A percentile compares a stretch with the other conserved stretches of the same genome.
phyloP scores from a whole-genome alignment of 37 sponge, comb jelly and placozoan species.

The Aphrocallistes beatrix region DNA sequence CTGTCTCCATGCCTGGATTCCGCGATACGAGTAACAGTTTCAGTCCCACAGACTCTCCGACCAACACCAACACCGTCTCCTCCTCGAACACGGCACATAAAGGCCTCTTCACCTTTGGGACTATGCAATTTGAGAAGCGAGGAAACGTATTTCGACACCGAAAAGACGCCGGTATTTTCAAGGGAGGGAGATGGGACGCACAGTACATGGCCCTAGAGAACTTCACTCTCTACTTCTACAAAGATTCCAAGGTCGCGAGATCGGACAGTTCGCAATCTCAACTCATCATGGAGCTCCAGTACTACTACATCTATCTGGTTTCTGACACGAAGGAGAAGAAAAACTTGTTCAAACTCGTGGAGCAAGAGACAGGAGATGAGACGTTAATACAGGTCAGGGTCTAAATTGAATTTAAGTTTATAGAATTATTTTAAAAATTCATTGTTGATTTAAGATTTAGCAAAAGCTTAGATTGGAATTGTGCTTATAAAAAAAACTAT shows the following conservation, averaged over 20 bases:
- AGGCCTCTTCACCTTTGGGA: not conserved
- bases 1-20: not conserved
- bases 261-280: not conserved
- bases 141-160: not conserved
- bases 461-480: too few species aligned
- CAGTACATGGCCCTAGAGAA: conserved; percentile 1
- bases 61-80: not conserved
- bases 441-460: too few species aligned
- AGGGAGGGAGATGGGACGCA: not conserved
- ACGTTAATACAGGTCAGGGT: not conserved
- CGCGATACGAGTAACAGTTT: not conserved
- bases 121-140: not conserved
- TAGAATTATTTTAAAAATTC: too few species aligned
- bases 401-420: not conserved
- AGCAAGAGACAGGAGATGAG: not conserved
- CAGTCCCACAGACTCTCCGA: not conserved
- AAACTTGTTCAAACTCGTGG: not conserved
- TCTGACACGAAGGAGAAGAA: not conserved
- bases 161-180: not conserved
- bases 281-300: not conserved
- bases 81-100: too few species aligned
- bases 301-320: not conserved
- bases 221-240: not conserved
- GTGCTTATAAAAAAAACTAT: too few species aligned
- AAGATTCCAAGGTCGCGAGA: conserved; percentile 3